phyloP scores from a whole-genome alignment of 2,113 vertebrate species.

The Pluvianellus socialis region DNA sequence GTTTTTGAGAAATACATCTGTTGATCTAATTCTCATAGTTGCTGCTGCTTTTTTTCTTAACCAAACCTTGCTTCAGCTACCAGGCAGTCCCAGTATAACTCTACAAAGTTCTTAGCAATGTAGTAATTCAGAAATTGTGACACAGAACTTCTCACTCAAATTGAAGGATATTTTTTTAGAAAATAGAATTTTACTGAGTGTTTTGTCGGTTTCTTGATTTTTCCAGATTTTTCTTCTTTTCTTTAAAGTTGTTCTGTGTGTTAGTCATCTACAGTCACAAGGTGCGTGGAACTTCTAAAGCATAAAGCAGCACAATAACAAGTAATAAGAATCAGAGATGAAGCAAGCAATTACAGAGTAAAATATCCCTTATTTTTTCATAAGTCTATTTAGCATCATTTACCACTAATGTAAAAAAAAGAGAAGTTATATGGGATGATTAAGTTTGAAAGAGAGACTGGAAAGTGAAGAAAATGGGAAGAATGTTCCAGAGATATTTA shows the following conservation, averaged over 20 bases:
- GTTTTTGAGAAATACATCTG: background rate
- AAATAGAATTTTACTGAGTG: background rate
- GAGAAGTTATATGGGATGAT: background rate
- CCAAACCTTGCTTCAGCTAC: background rate
- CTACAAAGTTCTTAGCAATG: background rate
- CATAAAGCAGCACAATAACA: background rate
- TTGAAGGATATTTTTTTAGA: background rate
- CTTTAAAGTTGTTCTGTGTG: background rate
- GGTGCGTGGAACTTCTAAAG: background rate
- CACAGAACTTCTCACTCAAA: background rate
- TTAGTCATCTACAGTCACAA: background rate
- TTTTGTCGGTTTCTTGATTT: background rate
- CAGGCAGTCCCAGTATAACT: background rate
- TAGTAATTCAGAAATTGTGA: background rate
- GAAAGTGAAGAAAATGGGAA: background rate
- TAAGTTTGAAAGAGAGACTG: background rate
- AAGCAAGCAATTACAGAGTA: background rate
- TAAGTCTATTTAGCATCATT: background rate
- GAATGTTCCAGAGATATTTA: background rate
- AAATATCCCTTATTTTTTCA: background rate
- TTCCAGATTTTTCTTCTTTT: background rate
- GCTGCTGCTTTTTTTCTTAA: background rate
- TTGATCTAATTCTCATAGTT: background rate
- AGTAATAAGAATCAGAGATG: background rate
- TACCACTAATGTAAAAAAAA: background rate